Evolutionary conservation across 2,113 vertebrate genomes (phyloP).

Genomic region (Sorex fumeus): DNA sequence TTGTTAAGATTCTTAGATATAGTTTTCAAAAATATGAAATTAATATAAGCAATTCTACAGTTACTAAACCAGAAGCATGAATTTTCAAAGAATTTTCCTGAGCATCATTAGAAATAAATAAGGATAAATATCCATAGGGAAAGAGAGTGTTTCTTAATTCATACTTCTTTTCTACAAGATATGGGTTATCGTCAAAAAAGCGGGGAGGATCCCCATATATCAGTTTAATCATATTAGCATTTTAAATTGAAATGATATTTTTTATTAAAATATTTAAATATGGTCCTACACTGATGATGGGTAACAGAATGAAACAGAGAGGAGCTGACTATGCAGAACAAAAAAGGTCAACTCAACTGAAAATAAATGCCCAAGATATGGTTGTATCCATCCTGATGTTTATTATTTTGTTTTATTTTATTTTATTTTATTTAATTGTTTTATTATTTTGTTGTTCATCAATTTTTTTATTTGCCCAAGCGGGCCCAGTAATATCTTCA

Average conservation of each 20-base stretch:
- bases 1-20: background rate
- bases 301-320: background rate
- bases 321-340: too few relatives aligned
- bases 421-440: too few relatives aligned
- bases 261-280: too few relatives aligned
- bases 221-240: background rate
- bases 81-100: slow-evolving; percentile 31
- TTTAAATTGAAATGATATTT: background rate
- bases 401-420: too few relatives aligned
- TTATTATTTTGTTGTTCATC: too few relatives aligned
- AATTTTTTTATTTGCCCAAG: too few relatives aligned
- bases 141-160: background rate
- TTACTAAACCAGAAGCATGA: background rate
- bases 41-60: background rate
- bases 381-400: too few relatives aligned
- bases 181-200: background rate
- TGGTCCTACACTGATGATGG: background rate
- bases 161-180: background rate
- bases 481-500: too few relatives aligned
- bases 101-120: background rate
- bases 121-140: background rate
- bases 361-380: too few relatives aligned
- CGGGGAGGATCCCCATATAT: background rate
- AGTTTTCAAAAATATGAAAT: background rate
- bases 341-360: too few relatives aligned